Conservation (phyloP, 2,888 invertebrate genomes). For the Ellobium chinense region DNA sequence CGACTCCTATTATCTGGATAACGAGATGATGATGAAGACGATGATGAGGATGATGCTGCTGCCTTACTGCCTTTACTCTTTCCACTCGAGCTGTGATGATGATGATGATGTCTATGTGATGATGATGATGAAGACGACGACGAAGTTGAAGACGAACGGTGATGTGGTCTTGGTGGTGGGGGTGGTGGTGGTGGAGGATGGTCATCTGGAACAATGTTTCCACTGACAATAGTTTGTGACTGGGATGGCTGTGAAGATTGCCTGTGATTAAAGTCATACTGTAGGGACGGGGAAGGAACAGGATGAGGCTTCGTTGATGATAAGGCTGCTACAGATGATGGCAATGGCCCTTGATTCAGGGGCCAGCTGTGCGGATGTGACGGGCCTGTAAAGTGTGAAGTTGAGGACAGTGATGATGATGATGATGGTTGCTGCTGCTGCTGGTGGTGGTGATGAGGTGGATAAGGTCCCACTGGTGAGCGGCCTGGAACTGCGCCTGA, state of each 20-base stretch:
- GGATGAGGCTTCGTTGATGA: slow-evolving; percentile 20
- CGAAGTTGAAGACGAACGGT: slow-evolving; percentile 17
- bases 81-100: slow-evolving; percentile 37
- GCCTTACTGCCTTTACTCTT: slow-evolving; percentile 40
- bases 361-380: slow-evolving; percentile 40
- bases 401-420: not conserved
- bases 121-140: slow-evolving; percentile 35
- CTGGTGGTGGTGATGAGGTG: not conserved
- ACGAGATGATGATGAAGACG: slow-evolving; percentile 36
- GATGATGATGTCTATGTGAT: slow-evolving; percentile 26
- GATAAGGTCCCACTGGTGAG: not conserved
- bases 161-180: slow-evolving; percentile 21
- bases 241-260: slow-evolving; percentile 20
- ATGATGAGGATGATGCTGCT: slow-evolving; percentile 38
- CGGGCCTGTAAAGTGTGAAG: slow-evolving; percentile 11
- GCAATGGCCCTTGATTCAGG: not conserved
- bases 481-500: not conserved
- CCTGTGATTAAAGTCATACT: slow-evolving; percentile 32
- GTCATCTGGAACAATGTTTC: slow-evolving; percentile 34
- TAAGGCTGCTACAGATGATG: slow-evolving; percentile 42
- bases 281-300: not conserved
- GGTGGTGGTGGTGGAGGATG: slow-evolving; percentile 47
- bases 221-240: slow-evolving; percentile 37
- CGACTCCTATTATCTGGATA: slow-evolving; percentile 37
- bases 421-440: slow-evolving; percentile 32